Percentiles rank a stretch among this genome's conserved stretches.
These are phyloP conservation scores for Heliconius erato DNA, from an alignment of 2,888 invertebrate species.

Conservation along the genomic window DNA sequence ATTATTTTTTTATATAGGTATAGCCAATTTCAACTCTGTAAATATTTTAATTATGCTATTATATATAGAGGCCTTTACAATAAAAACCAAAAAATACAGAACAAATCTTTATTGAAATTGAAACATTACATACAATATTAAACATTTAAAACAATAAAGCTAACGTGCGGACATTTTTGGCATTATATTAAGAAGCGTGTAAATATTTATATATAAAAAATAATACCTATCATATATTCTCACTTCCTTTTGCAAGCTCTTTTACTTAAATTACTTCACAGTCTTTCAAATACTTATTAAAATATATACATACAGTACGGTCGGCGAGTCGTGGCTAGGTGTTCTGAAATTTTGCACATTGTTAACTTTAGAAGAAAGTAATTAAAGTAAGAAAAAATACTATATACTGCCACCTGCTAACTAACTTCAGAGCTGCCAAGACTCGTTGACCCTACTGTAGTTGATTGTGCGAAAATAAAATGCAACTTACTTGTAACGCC, in stretches of 20 bases:
- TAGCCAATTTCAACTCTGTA: no score
- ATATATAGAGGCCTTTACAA: no score
- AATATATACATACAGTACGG: constrained; percentile 32
- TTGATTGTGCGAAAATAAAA: constrained; percentile 30
- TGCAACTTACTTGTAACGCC: constrained; percentile 38
- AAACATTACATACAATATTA: constrained; percentile 30
- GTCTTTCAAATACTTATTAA: constrained; percentile 49
- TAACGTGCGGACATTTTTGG: constrained; percentile 50
- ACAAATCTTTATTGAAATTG: constrained; percentile 31
- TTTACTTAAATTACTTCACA: constrained; percentile 48
- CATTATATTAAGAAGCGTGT: constrained; percentile 55
- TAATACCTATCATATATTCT: constrained; percentile 68
- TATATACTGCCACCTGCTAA: no score
- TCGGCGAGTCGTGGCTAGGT: background rate
- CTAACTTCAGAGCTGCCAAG: background rate
- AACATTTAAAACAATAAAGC: constrained; percentile 28
- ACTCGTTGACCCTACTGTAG: background rate
- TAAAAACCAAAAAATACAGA: background rate
- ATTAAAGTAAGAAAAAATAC: background rate
- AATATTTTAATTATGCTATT: no score
- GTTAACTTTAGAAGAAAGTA: background rate
- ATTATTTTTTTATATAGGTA: no score
- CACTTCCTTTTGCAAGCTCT: constrained; percentile 64
- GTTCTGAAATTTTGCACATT: background rate
- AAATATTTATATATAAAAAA: constrained; percentile 58